A percentile compares a stretch with the other conserved stretches of the same genome.
Conservation (phyloP, 2,113 vertebrate genomes). For the Protobothrops mucrosquamatus region DNA sequence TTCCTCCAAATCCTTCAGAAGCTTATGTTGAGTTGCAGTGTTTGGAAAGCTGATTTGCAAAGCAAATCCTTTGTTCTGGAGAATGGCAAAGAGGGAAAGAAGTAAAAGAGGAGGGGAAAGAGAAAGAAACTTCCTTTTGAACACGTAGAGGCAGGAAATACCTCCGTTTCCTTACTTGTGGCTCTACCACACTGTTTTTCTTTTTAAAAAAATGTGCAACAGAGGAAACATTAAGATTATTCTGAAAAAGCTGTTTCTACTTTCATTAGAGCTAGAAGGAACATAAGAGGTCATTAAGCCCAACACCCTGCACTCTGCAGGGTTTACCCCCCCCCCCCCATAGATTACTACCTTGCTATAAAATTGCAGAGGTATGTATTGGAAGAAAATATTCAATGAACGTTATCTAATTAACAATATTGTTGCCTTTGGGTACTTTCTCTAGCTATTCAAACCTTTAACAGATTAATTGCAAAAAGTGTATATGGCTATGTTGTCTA, state of each 20-base stretch:
- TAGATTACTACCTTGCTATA: neutral
- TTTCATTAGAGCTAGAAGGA: neutral
- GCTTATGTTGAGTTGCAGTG: neutral
- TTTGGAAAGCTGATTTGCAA: neutral
- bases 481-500: neutral
- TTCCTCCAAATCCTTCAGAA: neutral
- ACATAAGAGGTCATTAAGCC: neutral
- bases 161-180: conserved; percentile 30
- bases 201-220: neutral
- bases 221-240: neutral
- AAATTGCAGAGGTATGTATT: neutral
- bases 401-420: neutral
- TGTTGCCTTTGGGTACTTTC: neutral
- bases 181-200: neutral
- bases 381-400: neutral
- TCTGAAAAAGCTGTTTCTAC: conserved; percentile 7
- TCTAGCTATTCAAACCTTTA: neutral
- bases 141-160: conserved; percentile 15
- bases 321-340: neutral
- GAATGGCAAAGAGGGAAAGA: neutral
- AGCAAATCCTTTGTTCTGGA: neutral
- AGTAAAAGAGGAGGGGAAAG: neutral
- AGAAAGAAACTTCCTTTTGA: neutral
- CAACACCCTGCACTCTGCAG: neutral
- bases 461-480: neutral